phyloP scores from a whole-genome alignment of 2,113 vertebrate species.

The Accipiter virgatus region DNA sequence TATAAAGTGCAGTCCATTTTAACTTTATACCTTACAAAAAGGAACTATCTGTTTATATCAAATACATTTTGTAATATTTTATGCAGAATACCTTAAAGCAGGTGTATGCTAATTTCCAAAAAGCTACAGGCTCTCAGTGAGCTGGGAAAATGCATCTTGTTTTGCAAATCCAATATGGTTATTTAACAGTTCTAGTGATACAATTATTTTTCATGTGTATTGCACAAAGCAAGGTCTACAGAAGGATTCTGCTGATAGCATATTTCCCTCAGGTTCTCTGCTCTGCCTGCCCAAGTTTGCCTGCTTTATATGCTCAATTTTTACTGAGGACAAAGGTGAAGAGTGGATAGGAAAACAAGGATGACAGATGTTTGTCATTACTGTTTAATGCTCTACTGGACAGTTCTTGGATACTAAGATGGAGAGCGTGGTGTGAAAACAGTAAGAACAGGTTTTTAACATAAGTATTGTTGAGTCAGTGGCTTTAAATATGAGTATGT shows the following conservation, averaged over 20 bases:
- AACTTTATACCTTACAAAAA: slow-evolving; percentile 32
- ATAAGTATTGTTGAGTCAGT: neutral
- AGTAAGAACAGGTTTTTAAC: neutral
- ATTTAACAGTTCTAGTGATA: slow-evolving; percentile 46
- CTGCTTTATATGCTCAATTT: neutral
- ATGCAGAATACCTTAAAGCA: slow-evolving; percentile 11
- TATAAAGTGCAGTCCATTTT: slow-evolving; percentile 3
- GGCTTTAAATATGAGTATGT: neutral
- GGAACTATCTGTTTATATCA: slow-evolving; percentile 26
- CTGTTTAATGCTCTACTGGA: neutral
- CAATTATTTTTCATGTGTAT: slow-evolving; percentile 28
- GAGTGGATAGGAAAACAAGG: neutral
- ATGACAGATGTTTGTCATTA: slow-evolving; percentile 7
- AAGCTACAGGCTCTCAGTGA: neutral
- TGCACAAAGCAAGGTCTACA: slow-evolving; percentile 5
- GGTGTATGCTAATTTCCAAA: slow-evolving; percentile 14
- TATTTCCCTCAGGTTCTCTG: slow-evolving; percentile 46
- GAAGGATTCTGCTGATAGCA: slow-evolving; percentile 31
- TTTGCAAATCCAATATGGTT: slow-evolving; percentile 40
- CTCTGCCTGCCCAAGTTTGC: neutral
- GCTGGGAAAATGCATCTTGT: neutral
- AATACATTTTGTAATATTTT: slow-evolving; percentile 1
- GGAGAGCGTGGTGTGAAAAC: neutral
- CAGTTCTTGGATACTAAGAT: neutral
- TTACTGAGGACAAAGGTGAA: slow-evolving; percentile 5